Evolutionary conservation across 2,797 vertebrate species (phyloP).

Genomic region (Prionace glauca): DNA sequence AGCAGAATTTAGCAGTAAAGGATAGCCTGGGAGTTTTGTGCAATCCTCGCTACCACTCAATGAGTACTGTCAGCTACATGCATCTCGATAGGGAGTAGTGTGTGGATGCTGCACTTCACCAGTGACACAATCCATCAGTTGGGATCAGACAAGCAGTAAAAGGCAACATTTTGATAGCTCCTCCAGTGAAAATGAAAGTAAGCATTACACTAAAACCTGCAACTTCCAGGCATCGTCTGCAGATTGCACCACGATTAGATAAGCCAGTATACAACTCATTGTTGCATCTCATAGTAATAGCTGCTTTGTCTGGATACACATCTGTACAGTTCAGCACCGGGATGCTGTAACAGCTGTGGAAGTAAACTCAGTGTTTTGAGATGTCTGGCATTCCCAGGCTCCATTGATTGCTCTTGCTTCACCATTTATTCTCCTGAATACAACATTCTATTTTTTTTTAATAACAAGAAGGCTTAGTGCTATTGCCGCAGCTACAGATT

Average conservation of each 20-base stretch:
- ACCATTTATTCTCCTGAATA: not conserved
- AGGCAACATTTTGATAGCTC: not conserved
- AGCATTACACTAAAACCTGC: not conserved
- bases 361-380: not conserved
- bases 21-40: not conserved
- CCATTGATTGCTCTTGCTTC: not conserved
- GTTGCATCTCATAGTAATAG: not conserved
- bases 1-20: not conserved
- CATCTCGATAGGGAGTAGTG: not conserved
- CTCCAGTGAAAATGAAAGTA: not conserved
- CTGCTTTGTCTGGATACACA: not conserved
- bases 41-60: not conserved
- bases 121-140: constrained; percentile 10
- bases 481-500: not conserved
- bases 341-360: not conserved
- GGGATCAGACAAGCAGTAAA: not conserved
- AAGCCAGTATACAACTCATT: not conserved
- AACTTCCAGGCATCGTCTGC: not conserved
- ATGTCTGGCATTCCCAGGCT: not conserved
- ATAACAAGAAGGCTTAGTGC: not conserved
- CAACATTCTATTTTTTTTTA: not conserved
- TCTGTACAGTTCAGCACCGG: not conserved
- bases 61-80: not conserved
- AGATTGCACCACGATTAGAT: not conserved
- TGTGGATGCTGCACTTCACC: not conserved